Evolutionary conservation across 2,113 vertebrate species (phyloP), one percentile per base, ranked within the genome.

Genomic region (Anolis sagrei): DNA sequence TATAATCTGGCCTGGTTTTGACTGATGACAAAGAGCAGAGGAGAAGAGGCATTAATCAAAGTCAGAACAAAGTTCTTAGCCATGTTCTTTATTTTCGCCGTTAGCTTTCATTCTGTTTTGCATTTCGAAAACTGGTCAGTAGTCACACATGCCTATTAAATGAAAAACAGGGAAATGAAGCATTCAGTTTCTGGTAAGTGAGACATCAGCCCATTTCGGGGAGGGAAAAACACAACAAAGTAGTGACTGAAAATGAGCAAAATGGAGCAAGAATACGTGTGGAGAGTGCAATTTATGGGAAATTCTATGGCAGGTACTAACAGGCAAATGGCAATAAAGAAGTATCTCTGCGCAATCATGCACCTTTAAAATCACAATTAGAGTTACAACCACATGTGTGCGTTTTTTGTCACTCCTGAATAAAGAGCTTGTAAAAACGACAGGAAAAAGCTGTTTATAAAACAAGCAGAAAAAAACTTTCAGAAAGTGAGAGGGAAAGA

Each of bases 231-330:
- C 7, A 21, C 79, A 80, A 70, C 73, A 83, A 44, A 16, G 85
- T 89, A 85, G 91, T 89, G 87, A 72, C 2, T 32, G 75, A 93
- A 93, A 92, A 91, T 77, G 78, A 92, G 79, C 62, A 76, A 87
- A 54, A 13, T 62, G 39, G 69, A 73, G 51, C 48, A 70, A 83
- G n/a, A n/a, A 29, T 64, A 19, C 32, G 44, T 25, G 51, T 13
- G 21, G 25, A 29, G 19, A 64, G 9, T 66, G 39, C 25, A 79
- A 51, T 79, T 79, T 72, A 79, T 64, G 34, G 77, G 32, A 72
- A 51, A 29, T 82, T 91, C 95, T 93, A 89, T 93, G 90, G 84
- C 92, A 94, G 93, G 87, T 91, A 7, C 58, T 90, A 70, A 82
- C 36, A 79, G 70, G 61, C 79, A 84, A 92, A 32, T 79, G 90